Evolutionary conservation across 2,113 vertebrate genomes (phyloP).

Genomic region (Micromys minutus): DNA sequence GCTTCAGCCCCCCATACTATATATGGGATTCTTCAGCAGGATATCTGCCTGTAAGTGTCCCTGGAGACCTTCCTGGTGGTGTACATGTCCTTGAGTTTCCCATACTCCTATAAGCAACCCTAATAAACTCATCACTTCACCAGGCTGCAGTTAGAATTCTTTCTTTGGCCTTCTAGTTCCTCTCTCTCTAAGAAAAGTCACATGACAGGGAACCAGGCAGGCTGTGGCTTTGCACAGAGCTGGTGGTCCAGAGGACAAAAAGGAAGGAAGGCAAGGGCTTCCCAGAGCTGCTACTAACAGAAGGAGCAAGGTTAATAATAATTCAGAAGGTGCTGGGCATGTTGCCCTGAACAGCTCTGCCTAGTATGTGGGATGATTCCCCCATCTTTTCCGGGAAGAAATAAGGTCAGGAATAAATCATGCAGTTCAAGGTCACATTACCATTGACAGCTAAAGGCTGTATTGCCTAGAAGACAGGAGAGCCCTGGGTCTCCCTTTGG

Average conservation of each 20-base stretch:
- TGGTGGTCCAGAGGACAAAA: no score
- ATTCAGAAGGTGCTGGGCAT: neutral
- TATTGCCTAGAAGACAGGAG: accelerated
- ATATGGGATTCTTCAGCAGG: neutral
- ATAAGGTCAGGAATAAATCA: neutral
- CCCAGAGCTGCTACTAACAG: neutral
- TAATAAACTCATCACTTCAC: neutral
- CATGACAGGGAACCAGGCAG: no score
- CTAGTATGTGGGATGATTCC: neutral
- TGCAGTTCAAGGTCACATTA: neutral
- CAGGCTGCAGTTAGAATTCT: neutral
- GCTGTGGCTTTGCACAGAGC: neutral
- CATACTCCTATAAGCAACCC: neutral
- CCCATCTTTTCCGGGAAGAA: neutral
- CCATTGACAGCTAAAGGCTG: neutral
- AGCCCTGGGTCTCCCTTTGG: no score
- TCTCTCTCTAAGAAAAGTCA: neutral
- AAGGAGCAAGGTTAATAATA: neutral
- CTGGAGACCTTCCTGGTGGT: neutral
- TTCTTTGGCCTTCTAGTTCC: neutral
- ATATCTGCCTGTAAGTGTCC: neutral
- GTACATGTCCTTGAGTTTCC: neutral
- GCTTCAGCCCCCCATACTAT: neutral
- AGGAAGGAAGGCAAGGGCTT: neutral
- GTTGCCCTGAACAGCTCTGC: accelerated